Base-by-base conservation (phyloP, 2,113 vertebrate genomes). In the Astur gentilis region DNA sequence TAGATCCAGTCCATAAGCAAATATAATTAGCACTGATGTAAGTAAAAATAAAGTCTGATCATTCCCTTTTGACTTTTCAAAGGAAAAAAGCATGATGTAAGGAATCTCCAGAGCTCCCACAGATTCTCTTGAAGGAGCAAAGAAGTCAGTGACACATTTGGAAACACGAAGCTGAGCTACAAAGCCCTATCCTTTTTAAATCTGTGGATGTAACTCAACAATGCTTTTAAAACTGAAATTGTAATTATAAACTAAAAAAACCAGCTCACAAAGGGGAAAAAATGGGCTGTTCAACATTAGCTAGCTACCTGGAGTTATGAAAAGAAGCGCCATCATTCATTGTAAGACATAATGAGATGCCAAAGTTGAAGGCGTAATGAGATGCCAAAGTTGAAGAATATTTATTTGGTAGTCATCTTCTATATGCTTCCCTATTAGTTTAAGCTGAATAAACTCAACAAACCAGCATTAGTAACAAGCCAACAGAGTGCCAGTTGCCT, bases 331-430 rank as follows among this genome's bases (percentile, higher is more conserved):
- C 15, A 72, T 93, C 64, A 47, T 54, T 61, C 70, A 62, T 78
- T 96, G 45, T n/a, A 32, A 90, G 55, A 32, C 38, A 67, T 75
- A 65, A 90, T 61, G 52, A 95, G 70, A 72, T 60, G 75, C 58
- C 44, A 31, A 34, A 20, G 65, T 49, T 67, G 31, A 72, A 82
- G 36, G n/a, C 44, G 32, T 44, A 32, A 62, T 58, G 45, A 92
- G 54, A 71, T 87, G 55, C 61, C 44, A 32, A 13, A 55, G 57
- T 71, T 80, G 38, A 92, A 67, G 86, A 83, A 75, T 91, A 89
- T 95, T 96, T 97, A 85, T 97, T 94, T 77, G 47, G 72, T 83
- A 84, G 77, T 87, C 85, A 92, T 87, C 19, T 95, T 34, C 61
- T 89, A 17, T 71, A 50, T 40, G 73, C 31, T 87, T 70, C 42